Percentiles rank a stretch among this genome's conserved stretches.
phyloP scores from a whole-genome alignment of 2,797 vertebrate species.

The Falco peregrinus region DNA sequence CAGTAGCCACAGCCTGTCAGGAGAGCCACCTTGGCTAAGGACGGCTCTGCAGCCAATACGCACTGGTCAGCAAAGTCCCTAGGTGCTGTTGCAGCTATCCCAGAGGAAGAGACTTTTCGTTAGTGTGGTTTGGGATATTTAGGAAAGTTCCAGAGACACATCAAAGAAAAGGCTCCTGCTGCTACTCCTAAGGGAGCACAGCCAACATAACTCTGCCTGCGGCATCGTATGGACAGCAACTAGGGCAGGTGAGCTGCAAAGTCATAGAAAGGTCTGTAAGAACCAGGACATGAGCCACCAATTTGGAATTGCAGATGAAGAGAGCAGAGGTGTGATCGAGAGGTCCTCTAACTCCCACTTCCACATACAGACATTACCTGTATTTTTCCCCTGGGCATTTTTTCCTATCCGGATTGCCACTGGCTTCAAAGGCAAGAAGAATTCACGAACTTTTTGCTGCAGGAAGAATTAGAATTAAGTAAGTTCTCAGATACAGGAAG shows the following conservation, averaged over 20 bases:
- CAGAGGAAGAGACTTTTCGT: not conserved
- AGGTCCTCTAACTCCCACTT: accelerated
- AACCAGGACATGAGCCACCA: not conserved
- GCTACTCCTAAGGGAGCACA: not conserved
- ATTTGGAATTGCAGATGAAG: not conserved
- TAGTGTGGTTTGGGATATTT: not conserved
- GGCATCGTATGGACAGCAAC: not conserved
- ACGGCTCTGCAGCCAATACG: accelerated
- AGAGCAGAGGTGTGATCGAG: not conserved
- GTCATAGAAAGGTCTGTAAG: not conserved
- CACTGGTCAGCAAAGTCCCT: not conserved
- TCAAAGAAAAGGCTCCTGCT: not conserved
- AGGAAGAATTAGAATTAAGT: not conserved
- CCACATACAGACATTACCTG: conserved; percentile 75
- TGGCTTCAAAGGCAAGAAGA: conserved; percentile 90
- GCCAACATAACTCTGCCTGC: not conserved
- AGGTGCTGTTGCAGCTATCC: not conserved
- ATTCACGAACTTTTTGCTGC: conserved; percentile 90
- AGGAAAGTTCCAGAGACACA: not conserved
- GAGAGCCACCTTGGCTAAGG: not conserved
- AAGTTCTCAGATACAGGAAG: not conserved
- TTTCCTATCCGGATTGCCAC: conserved; percentile 86
- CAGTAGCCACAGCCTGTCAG: not conserved
- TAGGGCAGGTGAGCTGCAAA: conserved; percentile 18
- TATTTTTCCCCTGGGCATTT: conserved; percentile 85